Percentiles rank a stretch among this genome's conserved stretches.
These are phyloP conservation scores for Sebastes hubbsi DNA, from an alignment of 2,797 vertebrate genomes.

Conservation along the genomic window DNA sequence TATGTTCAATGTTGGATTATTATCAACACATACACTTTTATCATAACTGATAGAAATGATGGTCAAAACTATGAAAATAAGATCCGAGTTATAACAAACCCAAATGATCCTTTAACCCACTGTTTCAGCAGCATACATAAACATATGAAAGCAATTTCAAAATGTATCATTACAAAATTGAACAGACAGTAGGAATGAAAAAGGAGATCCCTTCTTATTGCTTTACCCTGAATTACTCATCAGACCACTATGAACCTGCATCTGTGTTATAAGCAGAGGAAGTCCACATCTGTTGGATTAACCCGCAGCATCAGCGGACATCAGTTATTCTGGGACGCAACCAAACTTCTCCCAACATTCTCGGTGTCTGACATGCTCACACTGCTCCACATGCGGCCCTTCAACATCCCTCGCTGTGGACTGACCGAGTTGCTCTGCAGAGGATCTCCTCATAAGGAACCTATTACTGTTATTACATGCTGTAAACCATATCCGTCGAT, in stretches of 20 bases:
- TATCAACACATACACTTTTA: neutral
- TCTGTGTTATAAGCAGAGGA: constrained; percentile 6
- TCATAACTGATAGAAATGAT: neutral
- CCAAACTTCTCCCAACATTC: constrained; percentile 1
- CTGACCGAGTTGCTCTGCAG: constrained; percentile 11
- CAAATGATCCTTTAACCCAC: neutral
- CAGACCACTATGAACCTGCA: neutral
- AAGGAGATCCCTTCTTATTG: neutral
- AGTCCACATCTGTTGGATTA: constrained; percentile 35
- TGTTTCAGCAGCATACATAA: neutral
- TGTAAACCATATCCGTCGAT: constrained; percentile 60
- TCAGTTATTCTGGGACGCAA: constrained; percentile 12
- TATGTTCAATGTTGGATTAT: neutral
- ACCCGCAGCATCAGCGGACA: constrained; percentile 4
- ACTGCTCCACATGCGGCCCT: neutral
- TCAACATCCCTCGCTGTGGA: neutral
- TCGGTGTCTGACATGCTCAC: constrained; percentile 12
- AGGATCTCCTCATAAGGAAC: constrained; percentile 54
- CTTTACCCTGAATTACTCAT: constrained; percentile 8
- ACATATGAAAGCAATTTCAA: neutral
- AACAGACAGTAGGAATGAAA: neutral
- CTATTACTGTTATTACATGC: constrained; percentile 68
- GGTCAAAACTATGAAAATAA: too few species aligned
- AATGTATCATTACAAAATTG: neutral
- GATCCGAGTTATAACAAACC: neutral